Evolutionary conservation across 2,797 vertebrate species (phyloP).

Genomic region (Coracias cyanogaster): DNA sequence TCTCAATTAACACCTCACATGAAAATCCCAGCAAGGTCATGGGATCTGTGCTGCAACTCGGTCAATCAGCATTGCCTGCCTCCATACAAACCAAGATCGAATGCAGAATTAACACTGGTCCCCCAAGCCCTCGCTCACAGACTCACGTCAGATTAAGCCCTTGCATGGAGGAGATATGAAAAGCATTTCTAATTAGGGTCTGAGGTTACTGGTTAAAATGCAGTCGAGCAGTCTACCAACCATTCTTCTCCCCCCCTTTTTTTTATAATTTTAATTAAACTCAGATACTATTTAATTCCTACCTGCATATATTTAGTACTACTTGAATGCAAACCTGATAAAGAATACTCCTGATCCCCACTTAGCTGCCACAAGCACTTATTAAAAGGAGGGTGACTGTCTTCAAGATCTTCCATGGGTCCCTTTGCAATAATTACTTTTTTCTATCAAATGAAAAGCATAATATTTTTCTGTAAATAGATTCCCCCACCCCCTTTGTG

Average conservation of each 20-base stretch:
- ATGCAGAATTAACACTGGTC: slow-evolving; percentile 92
- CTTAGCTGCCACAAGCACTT: slow-evolving; percentile 86
- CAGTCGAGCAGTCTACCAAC: slow-evolving; percentile 86
- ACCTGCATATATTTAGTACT: slow-evolving; percentile 91
- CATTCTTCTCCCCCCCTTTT: slow-evolving; percentile 82
- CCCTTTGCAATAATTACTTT: slow-evolving; percentile 83
- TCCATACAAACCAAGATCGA: slow-evolving; percentile 89
- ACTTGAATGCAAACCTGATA: slow-evolving; percentile 93
- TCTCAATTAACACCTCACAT: slow-evolving; percentile 97
- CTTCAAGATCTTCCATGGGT: slow-evolving; percentile 80
- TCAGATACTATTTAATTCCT: slow-evolving; percentile 94
- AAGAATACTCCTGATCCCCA: slow-evolving; percentile 92
- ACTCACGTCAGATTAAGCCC: slow-evolving; percentile 92
- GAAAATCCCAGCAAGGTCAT: slow-evolving; percentile 92
- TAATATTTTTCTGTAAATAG: slow-evolving; percentile 82
- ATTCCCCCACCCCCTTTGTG: slow-evolving; percentile 51
- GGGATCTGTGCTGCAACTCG: slow-evolving; percentile 85
- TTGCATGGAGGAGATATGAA: slow-evolving; percentile 94
- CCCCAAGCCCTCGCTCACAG: slow-evolving; percentile 87
- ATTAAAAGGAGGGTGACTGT: slow-evolving; percentile 81
- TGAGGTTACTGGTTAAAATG: slow-evolving; percentile 94
- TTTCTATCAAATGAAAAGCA: slow-evolving; percentile 81
- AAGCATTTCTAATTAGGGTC: slow-evolving; percentile 95
- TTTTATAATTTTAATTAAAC: slow-evolving; percentile 99
- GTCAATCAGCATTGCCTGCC: slow-evolving; percentile 89